Evolutionary conservation across 2,797 vertebrate species (phyloP), one percentile per base, ranked within the genome.

Genomic region (Spinus pinus): DNA sequence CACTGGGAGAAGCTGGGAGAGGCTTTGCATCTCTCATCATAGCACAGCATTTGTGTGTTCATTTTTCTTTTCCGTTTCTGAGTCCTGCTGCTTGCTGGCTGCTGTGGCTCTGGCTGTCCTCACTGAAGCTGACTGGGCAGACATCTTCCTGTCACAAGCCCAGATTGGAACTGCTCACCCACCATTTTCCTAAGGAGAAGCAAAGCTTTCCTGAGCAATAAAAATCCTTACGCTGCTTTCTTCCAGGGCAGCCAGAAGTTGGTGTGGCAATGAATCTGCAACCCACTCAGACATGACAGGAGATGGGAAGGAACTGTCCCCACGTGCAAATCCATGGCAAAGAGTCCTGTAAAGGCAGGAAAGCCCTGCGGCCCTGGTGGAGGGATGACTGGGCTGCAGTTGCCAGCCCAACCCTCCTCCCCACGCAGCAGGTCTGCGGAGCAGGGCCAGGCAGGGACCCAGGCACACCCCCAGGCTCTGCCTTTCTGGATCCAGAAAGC

Each of bases 361-460:
- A 22, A 50, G n/a, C 28, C 39, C 42, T 5, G 2, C 0, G 1
- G 39, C 33, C 24, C 37, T 2, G 14, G 12, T 4, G n/a, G 20
- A 56, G 44, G 54, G 56, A 33, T 62, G 69, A 4, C 33, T 3
- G 5, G 33, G 77, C 66, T 71, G 50, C 50, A 10, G 10, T 35
- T 57, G 41, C 54, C 66, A 78, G 61, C 66, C 41, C 33, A 7
- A 8, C 35, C 42, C 31, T 47, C 1, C 2, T 90, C 57, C 56
- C 60, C 56, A 8, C 9, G 50, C 94, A 96, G 94, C 95, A 79
- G 95, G 95, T 90, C 85, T 96, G 94, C 20, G 1, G 41, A 23
- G 42, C 69, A 4, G 0, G 2, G 70, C 88, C 16, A 12, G 31
- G 41, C 2, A 2, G 66, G 79, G 56, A 20, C 74, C 30, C 12